Evolutionary conservation across 2,113 vertebrate genomes (phyloP).

Genomic region (Polypterus bichir): DNA sequence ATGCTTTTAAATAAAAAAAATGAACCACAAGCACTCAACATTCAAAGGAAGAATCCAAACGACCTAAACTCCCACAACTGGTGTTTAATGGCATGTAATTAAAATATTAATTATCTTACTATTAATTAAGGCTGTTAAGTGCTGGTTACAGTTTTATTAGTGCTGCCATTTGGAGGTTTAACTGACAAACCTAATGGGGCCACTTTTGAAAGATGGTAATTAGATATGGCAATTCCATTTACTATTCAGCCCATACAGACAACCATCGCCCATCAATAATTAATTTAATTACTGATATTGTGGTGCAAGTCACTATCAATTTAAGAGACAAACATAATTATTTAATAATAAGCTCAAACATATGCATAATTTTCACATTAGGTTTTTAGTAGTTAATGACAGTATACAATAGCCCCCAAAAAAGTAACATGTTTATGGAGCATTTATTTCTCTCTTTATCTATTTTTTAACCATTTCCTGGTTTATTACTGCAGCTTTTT

Average conservation of each 20-base stretch:
- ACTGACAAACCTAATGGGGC: constrained; percentile 70
- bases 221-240: constrained; percentile 81
- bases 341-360: constrained; percentile 82
- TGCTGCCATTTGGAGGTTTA: constrained; percentile 59
- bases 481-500: background rate
- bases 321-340: constrained; percentile 78
- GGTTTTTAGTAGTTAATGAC: constrained; percentile 59
- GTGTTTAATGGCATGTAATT: constrained; percentile 48
- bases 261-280: constrained; percentile 72
- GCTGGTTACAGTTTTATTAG: constrained; percentile 53
- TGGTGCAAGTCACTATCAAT: constrained; percentile 78
- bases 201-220: constrained; percentile 67
- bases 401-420: constrained; percentile 53
- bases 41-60: background rate
- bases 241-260: constrained; percentile 49
- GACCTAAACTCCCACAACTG: constrained; percentile 1
- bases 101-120: constrained; percentile 61
- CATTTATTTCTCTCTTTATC: constrained; percentile 26
- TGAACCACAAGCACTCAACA: background rate
- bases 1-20: too few species aligned
- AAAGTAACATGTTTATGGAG: constrained; percentile 34
- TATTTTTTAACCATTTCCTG: constrained; percentile 30
- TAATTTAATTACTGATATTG: constrained; percentile 80
- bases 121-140: constrained; percentile 64
- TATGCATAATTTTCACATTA: constrained; percentile 51